A percentile compares a stretch with the other conserved stretches of the same genome.
Conservation (phyloP, 37 sponge, comb jelly and placozoan species). For the Ephydatia muelleri region DNA sequence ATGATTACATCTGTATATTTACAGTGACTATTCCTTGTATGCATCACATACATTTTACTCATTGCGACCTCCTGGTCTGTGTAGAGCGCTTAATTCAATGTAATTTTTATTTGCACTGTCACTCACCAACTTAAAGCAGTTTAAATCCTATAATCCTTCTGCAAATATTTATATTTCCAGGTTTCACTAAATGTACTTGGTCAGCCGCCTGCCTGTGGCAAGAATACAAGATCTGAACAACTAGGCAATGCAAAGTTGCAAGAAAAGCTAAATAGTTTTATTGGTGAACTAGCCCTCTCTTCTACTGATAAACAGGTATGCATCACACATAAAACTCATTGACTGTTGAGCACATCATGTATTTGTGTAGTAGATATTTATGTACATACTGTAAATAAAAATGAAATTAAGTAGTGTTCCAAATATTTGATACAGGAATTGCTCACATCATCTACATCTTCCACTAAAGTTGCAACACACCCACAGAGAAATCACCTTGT, state of each 20-base stretch:
- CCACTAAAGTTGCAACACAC: background rate
- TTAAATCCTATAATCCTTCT: background rate
- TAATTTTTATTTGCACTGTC: no score
- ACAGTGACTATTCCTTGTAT: no score
- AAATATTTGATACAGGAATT: background rate
- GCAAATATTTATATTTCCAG: background rate
- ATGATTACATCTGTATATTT: no score
- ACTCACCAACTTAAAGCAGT: no score
- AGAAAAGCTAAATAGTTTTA: background rate
- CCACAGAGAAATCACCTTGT: background rate
- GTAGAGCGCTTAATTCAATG: no score
- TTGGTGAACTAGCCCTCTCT: constrained; percentile 5
- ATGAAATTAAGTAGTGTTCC: no score
- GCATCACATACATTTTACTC: no score
- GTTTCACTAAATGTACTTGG: background rate
- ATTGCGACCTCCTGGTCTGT: no score
- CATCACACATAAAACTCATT: no score
- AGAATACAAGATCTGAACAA: background rate
- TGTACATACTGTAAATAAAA: no score
- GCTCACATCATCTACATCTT: background rate
- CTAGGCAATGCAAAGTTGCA: background rate
- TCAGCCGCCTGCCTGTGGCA: background rate
- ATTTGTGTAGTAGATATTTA: no score
- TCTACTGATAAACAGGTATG: constrained; percentile 4
- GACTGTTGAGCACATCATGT: no score